A percentile compares a stretch with the other conserved stretches of the same genome.
Conservation (phyloP, 2,113 vertebrate species). For the Accipiter virgatus region DNA sequence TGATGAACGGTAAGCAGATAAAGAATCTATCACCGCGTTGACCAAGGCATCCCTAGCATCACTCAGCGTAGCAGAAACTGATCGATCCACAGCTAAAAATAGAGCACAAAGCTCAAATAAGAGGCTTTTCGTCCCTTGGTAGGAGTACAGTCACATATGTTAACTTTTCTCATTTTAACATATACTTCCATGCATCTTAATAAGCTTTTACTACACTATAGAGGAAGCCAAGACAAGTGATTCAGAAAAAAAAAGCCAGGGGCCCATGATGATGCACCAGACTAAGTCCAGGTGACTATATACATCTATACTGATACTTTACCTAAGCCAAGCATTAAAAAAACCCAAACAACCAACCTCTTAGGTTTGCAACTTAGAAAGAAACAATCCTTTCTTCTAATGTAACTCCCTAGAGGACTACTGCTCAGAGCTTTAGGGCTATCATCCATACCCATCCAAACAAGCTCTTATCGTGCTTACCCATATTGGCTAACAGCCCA, state of each 20-base stretch:
- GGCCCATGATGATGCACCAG: neutral
- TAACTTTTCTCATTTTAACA: neutral
- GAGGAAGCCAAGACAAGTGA: neutral
- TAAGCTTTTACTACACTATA: neutral
- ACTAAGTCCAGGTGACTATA: neutral
- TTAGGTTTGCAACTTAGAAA: neutral
- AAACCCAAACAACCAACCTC: too few species aligned
- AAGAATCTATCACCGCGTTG: slow-evolving; percentile 90
- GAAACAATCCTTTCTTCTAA: neutral
- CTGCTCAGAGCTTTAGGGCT: neutral
- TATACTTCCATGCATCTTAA: neutral
- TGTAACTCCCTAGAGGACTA: neutral
- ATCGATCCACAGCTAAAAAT: slow-evolving; percentile 89
- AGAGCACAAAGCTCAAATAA: neutral
- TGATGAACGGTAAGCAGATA: slow-evolving; percentile 83
- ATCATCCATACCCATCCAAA: neutral
- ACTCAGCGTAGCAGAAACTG: slow-evolving; percentile 85
- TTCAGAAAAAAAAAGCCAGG: neutral
- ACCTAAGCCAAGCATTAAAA: neutral
- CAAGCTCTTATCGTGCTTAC: slow-evolving; percentile 67
- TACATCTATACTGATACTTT: neutral
- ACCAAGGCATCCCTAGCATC: slow-evolving; percentile 93
- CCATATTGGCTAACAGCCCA: slow-evolving; percentile 94
- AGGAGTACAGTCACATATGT: neutral
- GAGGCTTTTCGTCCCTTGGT: neutral